A percentile compares a stretch with the other conserved stretches of the same genome.
Evolutionary conservation across 2,888 invertebrate species (phyloP).

Genomic region (Liodrosophila aerea): DNA sequence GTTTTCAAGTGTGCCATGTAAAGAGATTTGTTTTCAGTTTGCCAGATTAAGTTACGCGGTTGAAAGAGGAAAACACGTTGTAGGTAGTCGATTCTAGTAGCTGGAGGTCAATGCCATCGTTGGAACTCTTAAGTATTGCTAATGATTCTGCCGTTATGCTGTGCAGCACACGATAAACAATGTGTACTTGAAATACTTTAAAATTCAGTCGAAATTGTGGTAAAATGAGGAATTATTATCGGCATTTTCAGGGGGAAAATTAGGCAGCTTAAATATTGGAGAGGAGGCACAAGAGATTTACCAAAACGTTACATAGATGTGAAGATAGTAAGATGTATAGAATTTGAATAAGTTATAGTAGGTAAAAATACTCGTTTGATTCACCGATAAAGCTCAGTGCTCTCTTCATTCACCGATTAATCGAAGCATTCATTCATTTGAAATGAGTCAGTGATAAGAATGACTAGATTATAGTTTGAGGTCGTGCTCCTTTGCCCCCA

Average conservation of each 20-base stretch:
- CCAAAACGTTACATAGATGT: no score
- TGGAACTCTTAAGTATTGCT: slow-evolving; percentile 14
- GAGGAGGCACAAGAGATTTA: background rate
- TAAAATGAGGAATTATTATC: no score
- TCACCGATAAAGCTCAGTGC: no score
- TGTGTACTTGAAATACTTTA: slow-evolving; percentile 11
- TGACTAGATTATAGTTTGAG: no score
- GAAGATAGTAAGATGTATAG: no score
- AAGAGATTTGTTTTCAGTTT: slow-evolving; percentile 17
- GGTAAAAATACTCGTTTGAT: no score
- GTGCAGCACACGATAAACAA: slow-evolving; percentile 19
- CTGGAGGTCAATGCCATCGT: slow-evolving; percentile 1
- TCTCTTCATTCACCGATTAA: no score
- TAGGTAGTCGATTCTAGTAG: slow-evolving; percentile 3
- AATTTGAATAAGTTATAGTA: no score
- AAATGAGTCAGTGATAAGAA: no score
- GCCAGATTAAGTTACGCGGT: slow-evolving; percentile 49
- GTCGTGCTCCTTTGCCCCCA: no score
- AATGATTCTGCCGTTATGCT: slow-evolving; percentile 27
- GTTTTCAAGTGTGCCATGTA: slow-evolving; percentile 13
- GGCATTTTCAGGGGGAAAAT: no score
- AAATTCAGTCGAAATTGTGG: background rate
- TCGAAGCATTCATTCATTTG: no score
- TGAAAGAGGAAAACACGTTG: slow-evolving; percentile 18
- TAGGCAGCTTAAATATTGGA: background rate